These are phyloP conservation scores for Spilarctia lutea DNA, from an alignment of 2,888 invertebrate species.

Conservation along the genomic window DNA sequence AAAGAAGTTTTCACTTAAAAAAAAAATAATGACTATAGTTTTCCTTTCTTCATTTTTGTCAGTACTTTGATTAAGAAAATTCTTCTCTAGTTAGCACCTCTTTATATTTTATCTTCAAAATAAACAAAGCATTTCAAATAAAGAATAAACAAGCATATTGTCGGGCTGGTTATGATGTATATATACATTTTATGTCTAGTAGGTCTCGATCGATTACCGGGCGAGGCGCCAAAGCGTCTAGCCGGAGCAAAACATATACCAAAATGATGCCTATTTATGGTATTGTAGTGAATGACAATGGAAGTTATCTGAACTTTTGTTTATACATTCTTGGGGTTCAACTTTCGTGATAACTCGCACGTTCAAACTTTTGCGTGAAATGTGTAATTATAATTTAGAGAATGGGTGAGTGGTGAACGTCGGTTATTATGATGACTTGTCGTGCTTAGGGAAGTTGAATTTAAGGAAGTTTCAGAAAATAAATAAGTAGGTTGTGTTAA, in stretches of 20 bases:
- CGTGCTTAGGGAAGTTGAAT: neutral
- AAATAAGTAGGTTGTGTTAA: neutral
- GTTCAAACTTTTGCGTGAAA: constrained; percentile 7
- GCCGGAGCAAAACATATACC: constrained; percentile 39
- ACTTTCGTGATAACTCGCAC: constrained; percentile 17
- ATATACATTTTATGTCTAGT: neutral
- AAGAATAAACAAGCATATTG: constrained; percentile 7
- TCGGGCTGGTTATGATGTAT: neutral
- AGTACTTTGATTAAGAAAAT: neutral
- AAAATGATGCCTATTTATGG: constrained; percentile 45
- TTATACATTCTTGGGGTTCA: constrained; percentile 21
- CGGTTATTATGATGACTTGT: neutral
- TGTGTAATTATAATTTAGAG: neutral
- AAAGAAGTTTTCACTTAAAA: too few relatives aligned
- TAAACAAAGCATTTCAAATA: neutral
- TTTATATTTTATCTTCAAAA: neutral
- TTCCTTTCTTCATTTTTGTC: neutral
- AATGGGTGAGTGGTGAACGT: constrained; percentile 1
- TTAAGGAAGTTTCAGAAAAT: neutral
- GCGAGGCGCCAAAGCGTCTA: constrained; percentile 60
- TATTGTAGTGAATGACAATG: constrained; percentile 26
- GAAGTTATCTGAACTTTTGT: constrained; percentile 28
- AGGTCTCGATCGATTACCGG: constrained; percentile 49
- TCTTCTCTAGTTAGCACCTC: neutral
- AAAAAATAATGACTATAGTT: too few relatives aligned